Percentiles rank a stretch among this genome's conserved stretches.
Conservation (phyloP, 2,888 invertebrate genomes). For the Crematogaster levior region DNA sequence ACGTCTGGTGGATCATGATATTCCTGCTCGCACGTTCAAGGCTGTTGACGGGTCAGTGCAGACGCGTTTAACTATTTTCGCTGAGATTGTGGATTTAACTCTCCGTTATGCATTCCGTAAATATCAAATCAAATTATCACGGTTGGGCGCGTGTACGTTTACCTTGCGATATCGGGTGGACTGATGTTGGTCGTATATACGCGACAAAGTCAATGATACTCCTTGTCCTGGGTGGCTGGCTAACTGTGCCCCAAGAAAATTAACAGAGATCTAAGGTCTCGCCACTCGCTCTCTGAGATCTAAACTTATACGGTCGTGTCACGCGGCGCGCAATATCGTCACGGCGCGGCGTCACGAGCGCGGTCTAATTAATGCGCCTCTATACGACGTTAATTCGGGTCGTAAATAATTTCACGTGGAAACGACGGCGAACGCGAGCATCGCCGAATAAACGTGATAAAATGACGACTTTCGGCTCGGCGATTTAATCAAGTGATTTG, state of each 20-base stretch:
- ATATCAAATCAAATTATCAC: conserved; percentile 29
- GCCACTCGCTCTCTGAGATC: conserved; percentile 17
- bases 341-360: not conserved
- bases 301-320: conserved; percentile 32
- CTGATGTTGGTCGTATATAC: not conserved
- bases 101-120: conserved; percentile 9
- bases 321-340: conserved; percentile 47
- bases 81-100: conserved; percentile 13
- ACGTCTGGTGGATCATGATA: not conserved
- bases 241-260: conserved; percentile 23
- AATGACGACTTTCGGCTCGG: not conserved
- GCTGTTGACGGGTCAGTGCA: not conserved
- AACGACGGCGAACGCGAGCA: not conserved
- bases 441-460: conserved; percentile 8
- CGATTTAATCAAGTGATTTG: not conserved
- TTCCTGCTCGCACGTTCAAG: not conserved
- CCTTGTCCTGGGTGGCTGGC: not conserved
- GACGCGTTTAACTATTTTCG: conserved; percentile 24
- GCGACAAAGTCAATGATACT: conserved; percentile 34
- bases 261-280: conserved; percentile 35
- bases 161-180: not conserved
- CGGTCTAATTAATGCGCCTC: conserved; percentile 34
- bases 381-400: conserved; percentile 27
- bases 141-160: not conserved
- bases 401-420: conserved; percentile 27